Conservation (phyloP, 2,888 invertebrate genomes). For the Orthonychiurus folsomi region DNA sequence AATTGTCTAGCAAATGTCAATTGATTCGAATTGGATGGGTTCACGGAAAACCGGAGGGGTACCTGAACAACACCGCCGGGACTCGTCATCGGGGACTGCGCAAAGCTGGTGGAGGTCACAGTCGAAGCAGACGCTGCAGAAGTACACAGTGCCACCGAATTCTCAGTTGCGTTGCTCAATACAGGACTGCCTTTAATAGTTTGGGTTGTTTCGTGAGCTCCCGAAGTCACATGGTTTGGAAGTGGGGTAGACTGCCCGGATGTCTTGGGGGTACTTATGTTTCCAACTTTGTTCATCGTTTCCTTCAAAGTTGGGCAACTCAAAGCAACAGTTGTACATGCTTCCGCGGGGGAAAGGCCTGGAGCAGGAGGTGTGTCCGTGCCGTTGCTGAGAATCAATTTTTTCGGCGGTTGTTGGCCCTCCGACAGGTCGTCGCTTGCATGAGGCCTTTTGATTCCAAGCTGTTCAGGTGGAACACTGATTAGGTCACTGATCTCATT, state of each 20-base stretch:
- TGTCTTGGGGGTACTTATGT: neutral
- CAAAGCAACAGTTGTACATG: neutral
- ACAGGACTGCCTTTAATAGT: neutral
- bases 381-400: slow-evolving; percentile 2
- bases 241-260: neutral
- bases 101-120: neutral
- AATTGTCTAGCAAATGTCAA: slow-evolving; percentile 37
- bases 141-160: neutral
- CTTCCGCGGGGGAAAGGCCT: neutral
- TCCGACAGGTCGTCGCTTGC: slow-evolving; percentile 12
- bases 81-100: neutral
- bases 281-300: neutral
- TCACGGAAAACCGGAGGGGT: slow-evolving; percentile 18
- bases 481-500: slow-evolving; percentile 40
- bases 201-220: neutral
- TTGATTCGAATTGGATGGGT: slow-evolving; percentile 19
- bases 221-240: neutral
- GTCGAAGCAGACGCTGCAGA: neutral
- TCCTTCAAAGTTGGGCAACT: neutral
- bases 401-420: slow-evolving; percentile 11
- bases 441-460: slow-evolving; percentile 33
- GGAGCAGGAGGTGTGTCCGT: slow-evolving; percentile 1
- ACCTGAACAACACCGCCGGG: slow-evolving; percentile 25
- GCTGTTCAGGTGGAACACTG: slow-evolving; percentile 41
- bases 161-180: neutral